phyloP scores from a whole-genome alignment of 2,888 invertebrate species.

The Eulithis prunata region DNA sequence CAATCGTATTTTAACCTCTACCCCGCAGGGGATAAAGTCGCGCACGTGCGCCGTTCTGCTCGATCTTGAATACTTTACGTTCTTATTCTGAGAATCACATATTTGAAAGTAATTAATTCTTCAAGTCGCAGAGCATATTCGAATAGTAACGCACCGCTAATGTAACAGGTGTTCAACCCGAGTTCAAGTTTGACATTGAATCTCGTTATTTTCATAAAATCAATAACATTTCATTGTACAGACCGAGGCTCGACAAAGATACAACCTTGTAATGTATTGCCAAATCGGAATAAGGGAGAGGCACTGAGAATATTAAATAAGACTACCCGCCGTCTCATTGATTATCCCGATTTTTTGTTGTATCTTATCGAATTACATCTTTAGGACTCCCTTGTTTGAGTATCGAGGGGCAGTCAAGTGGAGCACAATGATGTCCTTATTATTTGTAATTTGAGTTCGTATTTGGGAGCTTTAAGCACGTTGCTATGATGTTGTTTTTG shows the following conservation, averaged over 20 bases:
- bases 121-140: constrained; percentile 33
- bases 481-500: background rate
- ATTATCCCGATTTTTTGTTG: constrained; percentile 28
- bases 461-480: constrained; percentile 14
- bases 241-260: constrained; percentile 21
- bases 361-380: constrained; percentile 30
- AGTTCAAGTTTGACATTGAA: constrained; percentile 61
- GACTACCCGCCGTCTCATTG: constrained; percentile 21
- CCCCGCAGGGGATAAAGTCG: constrained; percentile 61
- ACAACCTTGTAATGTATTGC: constrained; percentile 27
- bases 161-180: constrained; percentile 73
- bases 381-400: constrained; percentile 21
- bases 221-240: constrained; percentile 49
- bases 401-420: constrained; percentile 7
- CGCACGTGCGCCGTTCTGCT: constrained; percentile 73
- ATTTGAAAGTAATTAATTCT: constrained; percentile 47
- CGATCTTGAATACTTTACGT: constrained; percentile 48
- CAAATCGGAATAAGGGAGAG: constrained; percentile 22
- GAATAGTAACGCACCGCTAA: constrained; percentile 46
- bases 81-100: constrained; percentile 54
- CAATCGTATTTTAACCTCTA: constrained; percentile 74
- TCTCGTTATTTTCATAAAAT: constrained; percentile 54
- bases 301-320: constrained; percentile 27
- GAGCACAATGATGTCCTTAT: constrained; percentile 21
- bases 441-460: constrained; percentile 18